phyloP scores from a whole-genome alignment of 2,797 vertebrate species.

The Erpetoichthys calabaricus region DNA sequence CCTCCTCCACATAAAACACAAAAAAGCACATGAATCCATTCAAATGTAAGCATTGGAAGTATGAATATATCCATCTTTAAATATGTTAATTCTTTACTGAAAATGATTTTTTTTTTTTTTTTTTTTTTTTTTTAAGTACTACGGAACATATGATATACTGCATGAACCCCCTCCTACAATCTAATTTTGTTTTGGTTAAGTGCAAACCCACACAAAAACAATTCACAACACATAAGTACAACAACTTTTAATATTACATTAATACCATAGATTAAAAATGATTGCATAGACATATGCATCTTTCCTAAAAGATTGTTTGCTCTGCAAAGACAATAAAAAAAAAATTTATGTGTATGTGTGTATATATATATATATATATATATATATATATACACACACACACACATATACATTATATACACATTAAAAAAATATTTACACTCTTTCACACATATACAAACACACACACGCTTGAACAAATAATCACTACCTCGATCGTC shows the following conservation, averaged over 20 bases:
- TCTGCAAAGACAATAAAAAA: constrained; percentile 25
- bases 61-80: no score
- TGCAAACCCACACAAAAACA: constrained; percentile 17
- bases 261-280: constrained; percentile 62
- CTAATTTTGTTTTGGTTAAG: constrained; percentile 23
- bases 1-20: no score
- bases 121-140: no score
- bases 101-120: no score
- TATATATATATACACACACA: not conserved
- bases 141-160: not conserved
- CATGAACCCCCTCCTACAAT: constrained; percentile 23
- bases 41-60: no score
- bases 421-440: no score
- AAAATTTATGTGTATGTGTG: not conserved
- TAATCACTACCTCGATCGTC: constrained; percentile 86
- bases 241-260: constrained; percentile 55
- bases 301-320: constrained; percentile 46
- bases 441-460: no score
- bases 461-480: constrained; percentile 31
- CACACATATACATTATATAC: constrained; percentile 5
- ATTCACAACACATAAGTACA: constrained; percentile 35
- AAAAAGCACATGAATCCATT: no score
- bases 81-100: no score
- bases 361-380: constrained; percentile 10
- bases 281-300: constrained; percentile 63